Evolutionary conservation across 1,140 invertebrate genomes (phyloP), one percentile per base, ranked within the genome.

Genomic region (Drosophila obscura): DNA sequence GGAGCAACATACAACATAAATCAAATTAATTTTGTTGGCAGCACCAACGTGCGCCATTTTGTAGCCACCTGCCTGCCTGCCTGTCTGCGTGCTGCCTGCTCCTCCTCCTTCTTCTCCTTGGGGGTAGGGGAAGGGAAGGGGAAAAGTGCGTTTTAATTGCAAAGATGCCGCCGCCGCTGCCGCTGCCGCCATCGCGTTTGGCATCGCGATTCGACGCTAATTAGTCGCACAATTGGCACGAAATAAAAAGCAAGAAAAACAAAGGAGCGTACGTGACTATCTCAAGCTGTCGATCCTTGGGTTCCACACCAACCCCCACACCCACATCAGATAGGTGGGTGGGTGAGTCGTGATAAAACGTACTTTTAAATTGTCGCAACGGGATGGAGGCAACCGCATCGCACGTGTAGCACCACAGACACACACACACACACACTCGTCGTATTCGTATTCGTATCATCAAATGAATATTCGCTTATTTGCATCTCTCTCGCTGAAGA

Each of bases 381-480:
- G 39, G 58, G n/a, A 16, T 11, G 13, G 39, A 35, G 28, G 50
- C 69, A 73, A 76, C 73, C 73, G 55, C 67, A 77, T 64, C 63
- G 82, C 81, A 85, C 81, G 82, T 85, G 82, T 65, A 65, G 41
- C 59, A 48, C 49, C 35, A 39, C 19, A 19, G 19, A 19, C 19
- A 1, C 19, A 19, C 19, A 7, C 6, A 0, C 1, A 28, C 5
- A 28, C 35, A 39, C 35, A 39, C 35, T 39, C 35, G 31, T 31
- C 35, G 35, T 13, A 67, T 56, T 65, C 59, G 68, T 57, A 82
- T 63, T 73, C 72, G 77, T 80, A 87, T 88, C 83, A 87, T 88
- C 83, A 87, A 88, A 87, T 87, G 83, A 87, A 87, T 87, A 87
- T 87, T 88, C 83, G 83, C 83, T 87, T 87, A 87, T 87, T 87